Conservation (phyloP, 2,888 invertebrate species). For the Drosophila pegasa region DNA sequence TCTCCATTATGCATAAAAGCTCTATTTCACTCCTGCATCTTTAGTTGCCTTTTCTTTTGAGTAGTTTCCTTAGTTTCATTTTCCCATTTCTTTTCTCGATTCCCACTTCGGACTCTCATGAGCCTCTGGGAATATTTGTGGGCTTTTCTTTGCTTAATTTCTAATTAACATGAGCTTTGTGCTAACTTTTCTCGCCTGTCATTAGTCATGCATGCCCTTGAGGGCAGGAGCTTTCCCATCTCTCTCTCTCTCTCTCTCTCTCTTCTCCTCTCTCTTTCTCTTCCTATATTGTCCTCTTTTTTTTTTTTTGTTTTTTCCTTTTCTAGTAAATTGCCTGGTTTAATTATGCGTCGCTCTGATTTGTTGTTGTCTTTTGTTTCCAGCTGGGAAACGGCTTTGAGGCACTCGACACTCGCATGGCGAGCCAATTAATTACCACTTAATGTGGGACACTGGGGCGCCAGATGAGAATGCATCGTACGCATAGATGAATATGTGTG, state of each 20-base stretch:
- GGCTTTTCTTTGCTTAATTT: conserved; percentile 47
- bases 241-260: neutral
- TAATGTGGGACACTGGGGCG: conserved; percentile 29
- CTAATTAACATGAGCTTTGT: conserved; percentile 64
- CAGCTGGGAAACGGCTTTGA: conserved; percentile 15
- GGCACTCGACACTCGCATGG: conserved; percentile 46
- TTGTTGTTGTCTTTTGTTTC: conserved; percentile 39
- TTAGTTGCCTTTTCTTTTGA: neutral
- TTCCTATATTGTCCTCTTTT: conserved; percentile 13
- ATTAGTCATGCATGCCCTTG: conserved; percentile 60
- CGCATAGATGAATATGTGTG: neutral
- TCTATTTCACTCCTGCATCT: too few relatives aligned
- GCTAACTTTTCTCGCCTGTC: conserved; percentile 31
- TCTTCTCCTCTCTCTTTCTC: conserved; percentile 6
- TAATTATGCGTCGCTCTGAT: conserved; percentile 56
- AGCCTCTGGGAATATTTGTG: conserved; percentile 22
- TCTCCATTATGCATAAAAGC: neutral
- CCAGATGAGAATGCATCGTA: neutral
- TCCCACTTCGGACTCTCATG: conserved; percentile 1
- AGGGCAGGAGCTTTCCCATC: conserved; percentile 7
- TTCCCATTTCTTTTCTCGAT: conserved; percentile 6
- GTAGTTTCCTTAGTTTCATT: conserved; percentile 1
- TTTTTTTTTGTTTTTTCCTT: conserved; percentile 9
- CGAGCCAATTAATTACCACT: conserved; percentile 67
- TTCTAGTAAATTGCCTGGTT: conserved; percentile 29